phyloP scores from a whole-genome alignment of 2,797 vertebrate genomes.

The Chelon auratus region DNA sequence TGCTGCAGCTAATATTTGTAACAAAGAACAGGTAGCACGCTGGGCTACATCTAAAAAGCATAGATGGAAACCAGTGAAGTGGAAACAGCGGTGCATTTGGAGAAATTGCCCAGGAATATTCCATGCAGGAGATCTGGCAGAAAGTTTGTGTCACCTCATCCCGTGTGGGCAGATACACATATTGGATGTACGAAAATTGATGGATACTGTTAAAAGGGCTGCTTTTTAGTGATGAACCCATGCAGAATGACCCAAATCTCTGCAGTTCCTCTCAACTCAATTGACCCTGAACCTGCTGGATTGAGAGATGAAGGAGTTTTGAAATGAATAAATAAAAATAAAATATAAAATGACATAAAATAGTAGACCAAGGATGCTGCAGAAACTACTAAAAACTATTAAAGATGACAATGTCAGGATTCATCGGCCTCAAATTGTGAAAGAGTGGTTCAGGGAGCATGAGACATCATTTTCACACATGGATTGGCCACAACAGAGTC shows the following conservation, averaged over 20 bases:
- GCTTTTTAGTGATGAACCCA: too few species aligned
- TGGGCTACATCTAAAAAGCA: conserved; percentile 27
- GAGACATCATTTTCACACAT: too few species aligned
- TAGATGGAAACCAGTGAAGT: conserved; percentile 48
- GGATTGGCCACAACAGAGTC: too few species aligned
- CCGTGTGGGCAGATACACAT: conserved; percentile 7
- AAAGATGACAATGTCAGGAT: too few species aligned
- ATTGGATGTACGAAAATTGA: neutral
- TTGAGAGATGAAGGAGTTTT: neutral
- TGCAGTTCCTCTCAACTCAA: too few species aligned
- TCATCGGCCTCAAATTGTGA: too few species aligned
- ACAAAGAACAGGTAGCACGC: conserved; percentile 25
- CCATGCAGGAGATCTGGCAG: conserved; percentile 7
- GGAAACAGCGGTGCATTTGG: conserved; percentile 26
- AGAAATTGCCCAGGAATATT: conserved; percentile 14
- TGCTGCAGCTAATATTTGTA: conserved; percentile 53
- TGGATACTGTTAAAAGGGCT: too few species aligned
- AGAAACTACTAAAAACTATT: too few species aligned
- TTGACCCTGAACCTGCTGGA: neutral
- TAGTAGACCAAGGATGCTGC: too few species aligned
- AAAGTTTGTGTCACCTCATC: neutral
- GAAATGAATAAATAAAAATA: neutral
- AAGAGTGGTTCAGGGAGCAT: too few species aligned
- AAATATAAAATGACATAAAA: too few species aligned
- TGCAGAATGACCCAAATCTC: too few species aligned